Conservation (phyloP, 2,797 vertebrate genomes). For the Pipistrellus pipistrellus region DNA sequence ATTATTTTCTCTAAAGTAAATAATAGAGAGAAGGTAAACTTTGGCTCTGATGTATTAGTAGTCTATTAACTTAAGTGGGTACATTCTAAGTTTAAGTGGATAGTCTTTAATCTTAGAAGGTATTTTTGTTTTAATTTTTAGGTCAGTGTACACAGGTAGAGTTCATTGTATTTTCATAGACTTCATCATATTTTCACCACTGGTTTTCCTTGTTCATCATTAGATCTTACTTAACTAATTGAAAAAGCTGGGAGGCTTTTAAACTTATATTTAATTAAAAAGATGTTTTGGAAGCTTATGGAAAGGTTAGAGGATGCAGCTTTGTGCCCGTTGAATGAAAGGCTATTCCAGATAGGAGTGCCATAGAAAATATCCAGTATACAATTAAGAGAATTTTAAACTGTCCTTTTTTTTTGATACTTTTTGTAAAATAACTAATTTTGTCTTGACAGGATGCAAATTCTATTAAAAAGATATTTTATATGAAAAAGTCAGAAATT, state of each 20-base stretch:
- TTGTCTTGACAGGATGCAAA: conserved; percentile 94
- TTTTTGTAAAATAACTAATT: conserved; percentile 72
- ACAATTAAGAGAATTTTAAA: background rate
- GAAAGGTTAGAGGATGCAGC: conserved; percentile 12
- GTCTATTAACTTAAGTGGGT: conserved; percentile 52
- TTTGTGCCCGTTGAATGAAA: background rate
- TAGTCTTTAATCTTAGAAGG: conserved; percentile 56
- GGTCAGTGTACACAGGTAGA: conserved; percentile 19
- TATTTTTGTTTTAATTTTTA: conserved; percentile 53
- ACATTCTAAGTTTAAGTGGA: background rate
- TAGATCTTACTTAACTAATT: conserved; percentile 44
- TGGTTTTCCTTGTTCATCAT: conserved; percentile 29
- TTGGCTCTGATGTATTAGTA: conserved; percentile 10
- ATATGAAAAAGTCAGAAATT: conserved; percentile 97
- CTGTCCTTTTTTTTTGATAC: background rate
- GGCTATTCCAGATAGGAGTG: background rate
- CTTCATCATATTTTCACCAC: conserved; percentile 33
- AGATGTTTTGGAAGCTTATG: conserved; percentile 30
- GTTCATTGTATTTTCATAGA: conserved; percentile 18
- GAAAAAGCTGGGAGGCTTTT: conserved; percentile 20
- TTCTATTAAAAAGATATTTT: conserved; percentile 98
- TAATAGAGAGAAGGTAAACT: conserved; percentile 54
- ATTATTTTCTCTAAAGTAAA: conserved; percentile 21
- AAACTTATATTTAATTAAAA: conserved; percentile 22
- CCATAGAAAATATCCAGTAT: background rate